phyloP scores from a whole-genome alignment of 2,888 invertebrate genomes.

The Drosophila meridiana region DNA sequence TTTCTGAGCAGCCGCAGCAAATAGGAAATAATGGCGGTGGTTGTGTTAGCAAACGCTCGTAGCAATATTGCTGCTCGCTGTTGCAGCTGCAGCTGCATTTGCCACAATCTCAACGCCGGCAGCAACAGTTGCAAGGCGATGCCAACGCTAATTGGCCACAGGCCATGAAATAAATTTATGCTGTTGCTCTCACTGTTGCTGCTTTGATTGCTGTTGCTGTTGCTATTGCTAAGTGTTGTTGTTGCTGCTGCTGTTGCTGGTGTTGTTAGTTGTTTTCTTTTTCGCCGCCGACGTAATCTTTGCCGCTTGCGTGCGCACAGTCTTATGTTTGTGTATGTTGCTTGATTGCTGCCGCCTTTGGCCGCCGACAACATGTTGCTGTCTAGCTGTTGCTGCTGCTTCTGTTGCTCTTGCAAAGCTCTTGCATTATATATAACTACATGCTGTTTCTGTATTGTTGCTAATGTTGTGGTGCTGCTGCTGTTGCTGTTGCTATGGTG shows the following conservation, averaged over 20 bases:
- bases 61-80: conserved; percentile 42
- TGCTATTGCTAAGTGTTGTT: conserved; percentile 59
- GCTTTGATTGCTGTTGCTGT: conserved; percentile 46
- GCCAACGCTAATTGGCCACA: conserved; percentile 48
- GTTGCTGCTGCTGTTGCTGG: conserved; percentile 43
- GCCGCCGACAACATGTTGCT: conserved; percentile 65
- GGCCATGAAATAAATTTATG: conserved; percentile 40
- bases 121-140: conserved; percentile 58
- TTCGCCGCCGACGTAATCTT: conserved; percentile 81
- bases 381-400: conserved; percentile 61
- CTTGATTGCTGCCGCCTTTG: conserved; percentile 54
- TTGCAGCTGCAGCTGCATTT: conserved; percentile 52
- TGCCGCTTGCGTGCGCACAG: conserved; percentile 82
- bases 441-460: conserved; percentile 54
- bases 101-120: conserved; percentile 49
- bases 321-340: conserved; percentile 80
- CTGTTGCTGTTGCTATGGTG: conserved; percentile 50
- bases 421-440: conserved; percentile 72
- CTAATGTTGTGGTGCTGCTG: conserved; percentile 59
- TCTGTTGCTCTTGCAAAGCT: conserved; percentile 57
- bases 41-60: conserved; percentile 48
- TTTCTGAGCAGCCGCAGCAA: conserved; percentile 39
- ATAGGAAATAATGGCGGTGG: conserved; percentile 60
- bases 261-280: conserved; percentile 72
- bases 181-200: conserved; percentile 40